Evolutionary conservation across 1,140 invertebrate species (phyloP).

Genomic region (Maniola jurtina): DNA sequence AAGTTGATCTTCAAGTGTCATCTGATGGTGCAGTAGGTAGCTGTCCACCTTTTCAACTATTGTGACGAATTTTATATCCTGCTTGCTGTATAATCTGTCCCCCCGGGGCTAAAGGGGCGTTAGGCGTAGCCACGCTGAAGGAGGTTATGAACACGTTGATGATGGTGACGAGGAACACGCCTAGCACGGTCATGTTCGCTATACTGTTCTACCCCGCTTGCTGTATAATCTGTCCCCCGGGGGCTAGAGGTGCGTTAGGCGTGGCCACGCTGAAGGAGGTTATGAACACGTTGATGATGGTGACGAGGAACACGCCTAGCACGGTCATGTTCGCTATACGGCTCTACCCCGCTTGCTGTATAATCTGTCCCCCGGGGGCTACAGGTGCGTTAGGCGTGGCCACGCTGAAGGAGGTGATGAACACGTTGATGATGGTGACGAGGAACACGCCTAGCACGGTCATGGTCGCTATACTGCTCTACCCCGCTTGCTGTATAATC

Average conservation of each 20-base stretch:
- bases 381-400: constrained; percentile 79
- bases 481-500: constrained; percentile 16
- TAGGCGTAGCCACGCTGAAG: constrained; percentile 82
- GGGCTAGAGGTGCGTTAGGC: constrained; percentile 72
- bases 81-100: constrained; percentile 74
- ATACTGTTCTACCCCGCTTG: constrained; percentile 83
- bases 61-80: too few relatives aligned
- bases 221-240: constrained; percentile 43
- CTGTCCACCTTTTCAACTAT: too few relatives aligned
- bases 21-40: too few relatives aligned
- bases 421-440: constrained; percentile 79
- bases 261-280: constrained; percentile 86
- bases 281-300: constrained; percentile 81
- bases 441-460: background rate
- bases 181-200: constrained; percentile 90
- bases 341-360: constrained; percentile 41
- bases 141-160: constrained; percentile 92
- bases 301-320: background rate
- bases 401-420: constrained; percentile 86
- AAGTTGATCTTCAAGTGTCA: too few relatives aligned
- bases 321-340: background rate
- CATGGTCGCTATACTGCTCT: background rate
- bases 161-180: constrained; percentile 90
- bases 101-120: background rate
- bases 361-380: background rate